Percentiles rank a stretch among this genome's conserved stretches.
phyloP scores from a whole-genome alignment of 2,888 invertebrate species.

The Thera britannica region DNA sequence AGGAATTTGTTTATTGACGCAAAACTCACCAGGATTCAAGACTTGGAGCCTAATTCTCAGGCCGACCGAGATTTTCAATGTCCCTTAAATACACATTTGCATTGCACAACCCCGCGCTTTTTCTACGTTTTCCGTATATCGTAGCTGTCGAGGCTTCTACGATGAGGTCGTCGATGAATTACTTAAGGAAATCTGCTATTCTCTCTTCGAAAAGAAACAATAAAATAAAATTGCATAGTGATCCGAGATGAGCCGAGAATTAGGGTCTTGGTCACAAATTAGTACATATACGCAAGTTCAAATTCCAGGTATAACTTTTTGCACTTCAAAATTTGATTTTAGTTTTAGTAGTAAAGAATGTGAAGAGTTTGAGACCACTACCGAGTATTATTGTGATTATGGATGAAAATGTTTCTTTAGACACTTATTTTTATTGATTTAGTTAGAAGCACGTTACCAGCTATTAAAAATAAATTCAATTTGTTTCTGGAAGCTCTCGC shows the following conservation, averaged over 20 bases:
- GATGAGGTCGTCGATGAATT: too few relatives aligned
- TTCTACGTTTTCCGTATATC: too few relatives aligned
- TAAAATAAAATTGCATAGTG: too few relatives aligned
- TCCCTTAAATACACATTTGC: too few relatives aligned
- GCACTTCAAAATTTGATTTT: not conserved
- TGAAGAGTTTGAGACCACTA: constrained; percentile 9
- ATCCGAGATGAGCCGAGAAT: too few relatives aligned
- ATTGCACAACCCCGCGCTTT: too few relatives aligned
- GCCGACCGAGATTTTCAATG: too few relatives aligned
- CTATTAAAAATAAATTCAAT: constrained; percentile 8
- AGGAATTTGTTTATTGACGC: not conserved
- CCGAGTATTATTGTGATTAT: constrained; percentile 6
- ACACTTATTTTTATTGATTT: constrained; percentile 14
- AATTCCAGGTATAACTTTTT: constrained; percentile 15
- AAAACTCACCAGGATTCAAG: constrained; percentile 8
- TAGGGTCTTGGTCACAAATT: too few relatives aligned
- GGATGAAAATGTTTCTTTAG: constrained; percentile 6
- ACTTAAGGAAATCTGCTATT: too few relatives aligned
- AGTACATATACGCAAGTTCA: not conserved
- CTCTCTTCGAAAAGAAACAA: too few relatives aligned
- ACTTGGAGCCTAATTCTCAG: not conserved
- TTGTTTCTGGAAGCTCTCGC: constrained; percentile 14
- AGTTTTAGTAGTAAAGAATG: constrained; percentile 10
- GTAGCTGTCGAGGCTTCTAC: too few relatives aligned
- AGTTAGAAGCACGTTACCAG: constrained; percentile 19